phyloP scores from a whole-genome alignment of 2,888 invertebrate species.

The Ornithoptera priamus region DNA sequence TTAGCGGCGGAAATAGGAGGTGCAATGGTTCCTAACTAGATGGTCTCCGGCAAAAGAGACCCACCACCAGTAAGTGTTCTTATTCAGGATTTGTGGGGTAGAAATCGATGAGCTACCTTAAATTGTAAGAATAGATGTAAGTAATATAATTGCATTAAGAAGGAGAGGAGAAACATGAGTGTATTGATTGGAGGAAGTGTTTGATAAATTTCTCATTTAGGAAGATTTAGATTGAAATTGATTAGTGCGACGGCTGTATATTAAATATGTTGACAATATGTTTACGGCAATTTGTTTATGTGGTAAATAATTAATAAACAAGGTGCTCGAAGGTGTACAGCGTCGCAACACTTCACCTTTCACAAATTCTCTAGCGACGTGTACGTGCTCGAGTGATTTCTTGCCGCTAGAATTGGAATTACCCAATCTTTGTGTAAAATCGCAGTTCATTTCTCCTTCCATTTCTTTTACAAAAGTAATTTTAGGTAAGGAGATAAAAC shows the following conservation, averaged over 20 bases:
- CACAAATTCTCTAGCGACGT: conserved; percentile 47
- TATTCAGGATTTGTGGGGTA: too few species aligned
- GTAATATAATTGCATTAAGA: too few species aligned
- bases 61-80: too few species aligned
- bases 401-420: conserved; percentile 53
- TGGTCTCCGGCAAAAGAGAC: too few species aligned
- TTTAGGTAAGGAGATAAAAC: conserved; percentile 31
- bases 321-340: conserved; percentile 27
- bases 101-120: too few species aligned
- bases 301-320: conserved; percentile 23
- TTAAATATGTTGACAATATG: neutral
- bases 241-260: neutral
- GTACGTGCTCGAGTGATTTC: conserved; percentile 61
- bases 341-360: conserved; percentile 32
- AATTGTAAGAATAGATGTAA: too few species aligned
- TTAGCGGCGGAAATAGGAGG: too few species aligned
- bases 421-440: conserved; percentile 55
- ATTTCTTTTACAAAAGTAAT: conserved; percentile 45
- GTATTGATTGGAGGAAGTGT: too few species aligned
- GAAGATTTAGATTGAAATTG: neutral
- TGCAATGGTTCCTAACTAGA: too few species aligned
- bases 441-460: conserved; percentile 48
- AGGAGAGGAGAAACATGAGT: too few species aligned
- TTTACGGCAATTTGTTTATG: neutral
- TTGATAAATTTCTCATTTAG: neutral